phyloP scores from a whole-genome alignment of 2,888 invertebrate species.

The Eilema depressum region DNA sequence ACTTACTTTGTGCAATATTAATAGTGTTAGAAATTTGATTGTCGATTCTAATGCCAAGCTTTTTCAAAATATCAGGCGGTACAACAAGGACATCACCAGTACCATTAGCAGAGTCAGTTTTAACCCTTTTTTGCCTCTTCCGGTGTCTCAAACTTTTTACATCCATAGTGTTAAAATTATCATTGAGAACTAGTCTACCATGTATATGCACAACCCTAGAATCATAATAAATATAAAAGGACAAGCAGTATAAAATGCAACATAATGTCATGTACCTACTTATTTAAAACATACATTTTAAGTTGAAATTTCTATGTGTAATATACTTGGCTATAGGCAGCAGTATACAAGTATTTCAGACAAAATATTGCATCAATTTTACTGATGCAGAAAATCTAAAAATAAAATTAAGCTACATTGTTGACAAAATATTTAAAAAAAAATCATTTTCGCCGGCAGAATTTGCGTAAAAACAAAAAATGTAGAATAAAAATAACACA shows the following conservation, averaged over 20 bases:
- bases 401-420: not conserved
- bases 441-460: not conserved
- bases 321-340: not conserved
- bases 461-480: not conserved
- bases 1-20: constrained; percentile 38
- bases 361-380: not conserved
- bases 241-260: not conserved
- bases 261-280: not conserved
- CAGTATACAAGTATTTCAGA: not conserved
- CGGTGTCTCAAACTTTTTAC: constrained; percentile 47
- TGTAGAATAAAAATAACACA: not conserved
- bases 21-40: constrained; percentile 29
- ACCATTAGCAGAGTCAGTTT: constrained; percentile 44
- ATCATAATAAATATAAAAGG: not conserved
- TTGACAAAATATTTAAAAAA: not conserved
- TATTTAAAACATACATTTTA: not conserved
- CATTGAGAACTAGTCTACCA: constrained; percentile 20
- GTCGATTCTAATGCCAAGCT: constrained; percentile 76
- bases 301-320: not conserved
- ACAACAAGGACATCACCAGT: constrained; percentile 74
- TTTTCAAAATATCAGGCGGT: constrained; percentile 77
- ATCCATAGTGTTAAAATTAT: constrained; percentile 32
- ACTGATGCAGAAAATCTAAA: not conserved
- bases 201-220: constrained; percentile 22
- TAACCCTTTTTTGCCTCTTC: constrained; percentile 47